Percentiles rank a stretch among this genome's conserved stretches.
Conservation (phyloP, 1,140 invertebrate species). For the Saccostrea echinata region DNA sequence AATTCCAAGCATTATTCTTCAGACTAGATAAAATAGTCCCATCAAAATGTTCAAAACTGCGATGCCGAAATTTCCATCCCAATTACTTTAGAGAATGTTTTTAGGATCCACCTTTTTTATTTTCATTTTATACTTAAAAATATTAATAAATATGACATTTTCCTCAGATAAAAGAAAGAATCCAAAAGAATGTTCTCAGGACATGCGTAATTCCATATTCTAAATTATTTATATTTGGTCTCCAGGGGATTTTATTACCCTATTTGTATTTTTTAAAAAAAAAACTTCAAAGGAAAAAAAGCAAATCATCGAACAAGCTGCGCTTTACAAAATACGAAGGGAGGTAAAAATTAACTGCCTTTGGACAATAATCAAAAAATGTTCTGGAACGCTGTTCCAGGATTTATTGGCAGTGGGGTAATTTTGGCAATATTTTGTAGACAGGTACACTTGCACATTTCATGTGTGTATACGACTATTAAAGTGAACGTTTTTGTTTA, state of each 20-base stretch:
- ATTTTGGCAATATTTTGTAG: conserved; percentile 25
- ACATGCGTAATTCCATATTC: too few relatives aligned
- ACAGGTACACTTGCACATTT: not conserved
- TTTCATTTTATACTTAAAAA: too few relatives aligned
- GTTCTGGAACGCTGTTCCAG: not conserved
- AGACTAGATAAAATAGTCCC: too few relatives aligned
- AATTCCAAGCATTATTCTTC: not conserved
- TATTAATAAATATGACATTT: not conserved
- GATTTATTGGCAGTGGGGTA: not conserved
- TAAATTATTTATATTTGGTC: not conserved
- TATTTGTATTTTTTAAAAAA: not conserved
- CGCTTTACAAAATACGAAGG: not conserved
- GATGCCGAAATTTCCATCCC: too few relatives aligned
- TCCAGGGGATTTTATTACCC: not conserved
- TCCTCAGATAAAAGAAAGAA: not conserved
- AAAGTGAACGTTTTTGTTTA: not conserved
- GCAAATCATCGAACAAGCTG: not conserved
- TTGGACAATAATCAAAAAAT: not conserved
- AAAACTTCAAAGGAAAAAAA: not conserved
- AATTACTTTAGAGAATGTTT: too few relatives aligned
- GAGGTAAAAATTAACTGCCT: conserved; percentile 10
- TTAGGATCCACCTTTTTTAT: too few relatives aligned
- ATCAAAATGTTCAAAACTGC: too few relatives aligned
- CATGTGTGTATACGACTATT: not conserved
- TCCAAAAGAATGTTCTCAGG: not conserved